Evolutionary conservation across 1,140 invertebrate genomes (phyloP).

Genomic region (Nixonia krombeini): DNA sequence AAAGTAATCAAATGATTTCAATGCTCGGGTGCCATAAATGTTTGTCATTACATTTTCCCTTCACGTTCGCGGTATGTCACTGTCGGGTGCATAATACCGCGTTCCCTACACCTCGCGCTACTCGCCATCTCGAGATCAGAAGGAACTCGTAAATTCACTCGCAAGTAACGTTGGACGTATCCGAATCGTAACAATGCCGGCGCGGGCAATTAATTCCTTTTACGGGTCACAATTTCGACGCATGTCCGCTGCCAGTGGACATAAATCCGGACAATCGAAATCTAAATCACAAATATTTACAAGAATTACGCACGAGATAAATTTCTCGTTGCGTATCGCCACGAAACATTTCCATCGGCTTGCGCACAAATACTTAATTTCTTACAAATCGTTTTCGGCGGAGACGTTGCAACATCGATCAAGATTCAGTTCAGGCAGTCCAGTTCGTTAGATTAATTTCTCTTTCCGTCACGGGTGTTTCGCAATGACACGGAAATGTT

Average conservation of each 20-base stretch:
- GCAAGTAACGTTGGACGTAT: constrained; percentile 39
- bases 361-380: too few relatives aligned
- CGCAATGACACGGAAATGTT: too few relatives aligned
- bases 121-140: constrained; percentile 42
- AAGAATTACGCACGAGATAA: too few relatives aligned
- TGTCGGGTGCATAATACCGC: constrained; percentile 57
- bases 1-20: constrained; percentile 15
- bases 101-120: constrained; percentile 32
- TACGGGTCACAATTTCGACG: constrained; percentile 28
- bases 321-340: too few relatives aligned
- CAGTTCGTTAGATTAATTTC: too few relatives aligned
- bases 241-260: neutral
- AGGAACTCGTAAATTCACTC: constrained; percentile 38
- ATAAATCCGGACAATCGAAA: constrained; percentile 4
- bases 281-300: too few relatives aligned
- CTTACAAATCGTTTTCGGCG: too few relatives aligned
- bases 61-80: constrained; percentile 60
- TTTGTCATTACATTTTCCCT: constrained; percentile 38
- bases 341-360: too few relatives aligned
- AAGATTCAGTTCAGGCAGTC: too few relatives aligned
- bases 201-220: constrained; percentile 34
- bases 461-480: too few relatives aligned
- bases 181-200: constrained; percentile 33
- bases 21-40: constrained; percentile 14
- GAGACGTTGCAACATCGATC: too few relatives aligned